Evolutionary conservation across 2,888 invertebrate genomes (phyloP).

Genomic region (Ormyrus nitidulus): DNA sequence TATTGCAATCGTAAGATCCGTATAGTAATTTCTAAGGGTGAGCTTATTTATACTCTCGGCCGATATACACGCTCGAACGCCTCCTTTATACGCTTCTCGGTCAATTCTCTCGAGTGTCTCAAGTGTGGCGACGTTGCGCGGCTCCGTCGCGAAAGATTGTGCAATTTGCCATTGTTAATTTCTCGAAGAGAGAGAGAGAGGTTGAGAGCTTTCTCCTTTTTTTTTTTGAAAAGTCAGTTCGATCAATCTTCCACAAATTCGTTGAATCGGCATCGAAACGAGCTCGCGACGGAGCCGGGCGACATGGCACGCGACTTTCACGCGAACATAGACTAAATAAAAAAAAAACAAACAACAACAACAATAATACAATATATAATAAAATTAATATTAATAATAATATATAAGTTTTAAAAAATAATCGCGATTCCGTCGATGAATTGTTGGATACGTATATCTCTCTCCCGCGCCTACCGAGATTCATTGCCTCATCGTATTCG

Average conservation of each 20-base stretch:
- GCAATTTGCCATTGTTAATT: no score
- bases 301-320: constrained; percentile 64
- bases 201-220: not conserved
- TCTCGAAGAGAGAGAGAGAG: no score
- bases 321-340: constrained; percentile 65
- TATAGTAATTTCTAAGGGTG: constrained; percentile 21
- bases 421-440: constrained; percentile 25
- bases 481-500: constrained; percentile 7
- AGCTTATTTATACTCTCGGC: not conserved
- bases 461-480: constrained; percentile 34
- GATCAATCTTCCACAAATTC: not conserved
- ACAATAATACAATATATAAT: constrained; percentile 61
- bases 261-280: constrained; percentile 30
- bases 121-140: constrained; percentile 67
- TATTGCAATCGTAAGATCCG: constrained; percentile 36
- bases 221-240: not conserved
- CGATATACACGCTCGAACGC: constrained; percentile 4
- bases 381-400: constrained; percentile 51
- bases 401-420: constrained; percentile 24
- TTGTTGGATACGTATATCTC: constrained; percentile 24
- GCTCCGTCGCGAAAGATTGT: constrained; percentile 61
- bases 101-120: constrained; percentile 61
- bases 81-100: constrained; percentile 50
- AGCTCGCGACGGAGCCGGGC: constrained; percentile 67
- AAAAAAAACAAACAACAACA: constrained; percentile 72